Conservation (phyloP, 1,140 invertebrate genomes). For the Euura saliciscinereae region DNA sequence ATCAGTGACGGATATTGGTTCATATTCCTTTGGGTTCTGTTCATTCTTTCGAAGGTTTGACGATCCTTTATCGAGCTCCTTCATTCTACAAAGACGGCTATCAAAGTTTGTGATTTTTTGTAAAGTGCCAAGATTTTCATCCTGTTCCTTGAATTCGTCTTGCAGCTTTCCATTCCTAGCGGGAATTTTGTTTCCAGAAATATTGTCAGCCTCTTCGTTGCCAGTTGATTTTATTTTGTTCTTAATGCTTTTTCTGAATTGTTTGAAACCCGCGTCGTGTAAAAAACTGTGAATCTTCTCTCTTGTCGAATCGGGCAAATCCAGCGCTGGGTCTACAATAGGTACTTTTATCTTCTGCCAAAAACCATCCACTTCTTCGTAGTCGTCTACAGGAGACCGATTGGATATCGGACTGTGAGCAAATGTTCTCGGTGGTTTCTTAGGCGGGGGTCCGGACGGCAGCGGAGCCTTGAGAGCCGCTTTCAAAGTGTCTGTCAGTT, state of each 20-base stretch:
- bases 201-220: no score
- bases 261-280: neutral
- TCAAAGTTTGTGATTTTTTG: neutral
- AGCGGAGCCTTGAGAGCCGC: slow-evolving; percentile 67
- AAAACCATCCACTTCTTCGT: neutral
- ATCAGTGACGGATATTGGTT: neutral
- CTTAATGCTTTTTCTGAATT: neutral
- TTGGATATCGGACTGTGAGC: slow-evolving; percentile 48
- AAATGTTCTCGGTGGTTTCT: slow-evolving; percentile 75
- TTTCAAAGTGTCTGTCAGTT: slow-evolving; percentile 64
- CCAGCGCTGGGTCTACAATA: neutral
- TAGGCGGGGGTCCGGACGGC: slow-evolving; percentile 70
- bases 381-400: slow-evolving; percentile 1
- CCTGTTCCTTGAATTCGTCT: neutral
- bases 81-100: neutral
- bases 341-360: neutral
- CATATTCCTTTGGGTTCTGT: neutral
- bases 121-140: neutral
- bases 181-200: no score
- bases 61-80: neutral
- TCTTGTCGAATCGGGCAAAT: neutral
- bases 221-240: neutral
- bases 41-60: neutral
- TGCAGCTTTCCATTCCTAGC: neutral
- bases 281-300: neutral